Evolutionary conservation across 2,888 invertebrate genomes (phyloP).

Genomic region (Bombyx huttoni): DNA sequence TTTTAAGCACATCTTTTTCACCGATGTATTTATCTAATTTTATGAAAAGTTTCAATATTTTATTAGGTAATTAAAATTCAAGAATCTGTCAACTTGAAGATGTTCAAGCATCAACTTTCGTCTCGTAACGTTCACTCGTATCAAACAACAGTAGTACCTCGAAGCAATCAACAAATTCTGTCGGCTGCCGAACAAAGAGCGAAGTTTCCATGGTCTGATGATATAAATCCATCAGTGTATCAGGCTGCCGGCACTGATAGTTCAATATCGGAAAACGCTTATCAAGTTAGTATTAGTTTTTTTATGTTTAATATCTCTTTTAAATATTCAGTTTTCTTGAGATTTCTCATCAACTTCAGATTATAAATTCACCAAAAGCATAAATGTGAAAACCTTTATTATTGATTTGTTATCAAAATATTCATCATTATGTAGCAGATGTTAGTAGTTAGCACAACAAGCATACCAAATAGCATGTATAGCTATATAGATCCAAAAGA

Average conservation of each 20-base stretch:
- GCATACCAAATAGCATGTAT: too few relatives aligned
- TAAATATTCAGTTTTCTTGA: background rate
- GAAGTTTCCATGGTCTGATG: slow-evolving; percentile 64
- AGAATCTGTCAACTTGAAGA: slow-evolving; percentile 14
- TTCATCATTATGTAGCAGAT: too few relatives aligned
- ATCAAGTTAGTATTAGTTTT: slow-evolving; percentile 41
- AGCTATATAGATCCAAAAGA: too few relatives aligned
- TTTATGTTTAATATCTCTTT: background rate
- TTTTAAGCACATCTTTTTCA: too few relatives aligned
- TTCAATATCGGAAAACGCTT: slow-evolving; percentile 62
- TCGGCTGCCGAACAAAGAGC: slow-evolving; percentile 60
- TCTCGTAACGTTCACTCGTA: slow-evolving; percentile 63
- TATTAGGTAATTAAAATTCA: too few relatives aligned
- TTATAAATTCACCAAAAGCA: too few relatives aligned
- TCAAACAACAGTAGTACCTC: slow-evolving; percentile 61
- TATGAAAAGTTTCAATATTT: too few relatives aligned
- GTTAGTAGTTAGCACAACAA: too few relatives aligned
- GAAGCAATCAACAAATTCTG: slow-evolving; percentile 56
- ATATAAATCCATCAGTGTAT: slow-evolving; percentile 45
- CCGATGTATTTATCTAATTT: too few relatives aligned
- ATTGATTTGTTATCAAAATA: too few relatives aligned
- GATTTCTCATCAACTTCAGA: background rate
- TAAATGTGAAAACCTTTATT: too few relatives aligned
- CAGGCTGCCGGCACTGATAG: slow-evolving; percentile 61
- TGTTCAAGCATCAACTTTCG: slow-evolving; percentile 65